Percentiles rank a stretch among this genome's conserved stretches.
These are phyloP conservation scores for Empis stercorea DNA, from an alignment of 2,888 invertebrate genomes.

Conservation along the genomic window DNA sequence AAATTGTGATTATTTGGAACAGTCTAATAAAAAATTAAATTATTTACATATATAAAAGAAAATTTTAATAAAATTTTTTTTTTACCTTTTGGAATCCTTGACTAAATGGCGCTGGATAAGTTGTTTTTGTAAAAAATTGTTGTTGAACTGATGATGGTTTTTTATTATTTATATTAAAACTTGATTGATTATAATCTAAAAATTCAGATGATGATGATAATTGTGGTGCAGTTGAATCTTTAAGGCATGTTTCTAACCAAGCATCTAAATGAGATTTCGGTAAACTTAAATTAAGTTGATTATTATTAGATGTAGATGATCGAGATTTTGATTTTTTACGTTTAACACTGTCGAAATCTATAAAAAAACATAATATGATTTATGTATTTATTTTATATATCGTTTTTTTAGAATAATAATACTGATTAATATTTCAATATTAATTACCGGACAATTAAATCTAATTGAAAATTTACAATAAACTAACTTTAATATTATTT, in stretches of 20 bases:
- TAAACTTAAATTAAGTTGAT: slow-evolving; percentile 5
- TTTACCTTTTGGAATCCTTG: slow-evolving; percentile 32
- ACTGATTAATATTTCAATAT: no score
- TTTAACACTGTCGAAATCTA: slow-evolving; percentile 17
- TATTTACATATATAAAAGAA: neutral
- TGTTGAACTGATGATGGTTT: slow-evolving; percentile 8
- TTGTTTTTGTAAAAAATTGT: slow-evolving; percentile 1
- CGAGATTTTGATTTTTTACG: slow-evolving; percentile 34
- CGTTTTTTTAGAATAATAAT: no score
- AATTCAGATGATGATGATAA: slow-evolving; percentile 28
- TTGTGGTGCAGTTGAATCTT: slow-evolving; percentile 31
- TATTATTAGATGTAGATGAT: slow-evolving; percentile 16
- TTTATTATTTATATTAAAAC: slow-evolving; percentile 14
- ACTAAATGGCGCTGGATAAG: slow-evolving; percentile 23
- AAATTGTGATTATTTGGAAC: neutral
- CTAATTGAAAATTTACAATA: no score
- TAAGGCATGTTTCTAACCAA: slow-evolving; percentile 34
- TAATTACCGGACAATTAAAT: no score
- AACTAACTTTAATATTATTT: no score
- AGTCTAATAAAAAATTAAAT: neutral
- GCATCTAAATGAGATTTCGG: slow-evolving; percentile 31
- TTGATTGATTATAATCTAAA: slow-evolving; percentile 31
- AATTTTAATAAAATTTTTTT: slow-evolving; percentile 11
- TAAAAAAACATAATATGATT: no score
- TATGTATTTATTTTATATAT: no score